phyloP scores from a whole-genome alignment of 2,113 vertebrate genomes.

The Xiphias gladius region DNA sequence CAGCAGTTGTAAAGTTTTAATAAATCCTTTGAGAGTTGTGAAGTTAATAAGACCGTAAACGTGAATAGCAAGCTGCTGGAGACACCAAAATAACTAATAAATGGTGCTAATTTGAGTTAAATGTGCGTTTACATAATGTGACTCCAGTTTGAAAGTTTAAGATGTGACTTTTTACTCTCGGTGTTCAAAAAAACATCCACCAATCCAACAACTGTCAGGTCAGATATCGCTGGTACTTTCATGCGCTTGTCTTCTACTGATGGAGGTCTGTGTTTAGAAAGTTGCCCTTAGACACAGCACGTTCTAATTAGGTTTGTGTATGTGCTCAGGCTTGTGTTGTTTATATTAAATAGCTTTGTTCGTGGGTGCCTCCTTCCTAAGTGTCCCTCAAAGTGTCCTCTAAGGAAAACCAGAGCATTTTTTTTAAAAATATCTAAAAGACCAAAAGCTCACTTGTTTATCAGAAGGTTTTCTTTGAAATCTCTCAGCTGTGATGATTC shows the following conservation, averaged over 20 bases:
- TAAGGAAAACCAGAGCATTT: conserved; percentile 31
- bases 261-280: not conserved
- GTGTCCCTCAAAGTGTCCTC: not conserved
- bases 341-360: conserved; percentile 26
- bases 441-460: conserved; percentile 34
- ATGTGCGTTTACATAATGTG: conserved; percentile 10
- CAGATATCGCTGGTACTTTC: not conserved
- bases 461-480: conserved; percentile 38
- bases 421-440: conserved; percentile 41
- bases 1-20: conserved; percentile 34
- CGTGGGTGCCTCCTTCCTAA: conserved; percentile 15
- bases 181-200: not conserved
- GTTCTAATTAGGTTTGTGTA: not conserved
- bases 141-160: not conserved
- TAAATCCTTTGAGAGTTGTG: conserved; percentile 52
- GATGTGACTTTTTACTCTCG: conserved; percentile 18
- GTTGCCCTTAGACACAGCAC: not conserved
- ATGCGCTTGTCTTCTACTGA: not conserved
- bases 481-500: conserved; percentile 33
- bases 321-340: conserved; percentile 26
- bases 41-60: conserved; percentile 30
- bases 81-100: conserved; percentile 33
- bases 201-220: conserved; percentile 6
- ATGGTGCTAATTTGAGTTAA: conserved; percentile 38
- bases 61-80: not conserved